Base-by-base conservation (phyloP, 2,797 vertebrate species). In the Propithecus deckenii region DNA sequence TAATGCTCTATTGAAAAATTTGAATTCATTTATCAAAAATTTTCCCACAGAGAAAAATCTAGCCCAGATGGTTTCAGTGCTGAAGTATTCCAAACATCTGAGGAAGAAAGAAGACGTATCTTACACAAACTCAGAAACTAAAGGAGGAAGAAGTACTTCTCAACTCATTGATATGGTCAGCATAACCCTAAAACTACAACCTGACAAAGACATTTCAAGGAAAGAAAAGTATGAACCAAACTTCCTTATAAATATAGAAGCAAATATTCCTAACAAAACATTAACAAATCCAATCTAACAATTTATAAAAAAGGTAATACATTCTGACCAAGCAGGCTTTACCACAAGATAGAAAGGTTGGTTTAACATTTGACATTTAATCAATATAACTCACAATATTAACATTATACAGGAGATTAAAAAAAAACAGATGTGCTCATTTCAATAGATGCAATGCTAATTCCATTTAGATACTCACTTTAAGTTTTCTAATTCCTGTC, bases 401-500 rank as follows among this genome's bases (percentile, higher is more conserved):
- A 94, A 83, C 18, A 79, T 10, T 25, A 79, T 57, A 74, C 71
- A 41, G 15, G 25, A 57, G 43, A 55, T 32, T 32, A 91, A 75
- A 81, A 38, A 59, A 32, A 92, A 81, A 48, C 50, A 35, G 89
- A 75, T 13, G 4, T 46, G 46, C 4, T 92, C 28, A 20, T 32
- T 83, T 89, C 12, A 63, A 25, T 2, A 95, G 22, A 46, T 7
- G 7, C 28, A 69, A 67, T 38, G 74, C 7, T 85, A 63, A n/a
- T 76, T 87, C n/a, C 81, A 52, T 69, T 55, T 30, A 78, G 69
- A n/a, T 97, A 98, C 95, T 98, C 98, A 99, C 99, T 99, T 99
- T 98, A 99, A 99, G 97, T 99, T 99, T 98, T 99, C 99, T 69
- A 99, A 98, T 97, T 99, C 99, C 97, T 99, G 99, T 97, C 99